Evolutionary conservation across 2,797 vertebrate species (phyloP), one percentile per base, ranked within the genome.

Genomic region (Phrynocephalus vlangalii): DNA sequence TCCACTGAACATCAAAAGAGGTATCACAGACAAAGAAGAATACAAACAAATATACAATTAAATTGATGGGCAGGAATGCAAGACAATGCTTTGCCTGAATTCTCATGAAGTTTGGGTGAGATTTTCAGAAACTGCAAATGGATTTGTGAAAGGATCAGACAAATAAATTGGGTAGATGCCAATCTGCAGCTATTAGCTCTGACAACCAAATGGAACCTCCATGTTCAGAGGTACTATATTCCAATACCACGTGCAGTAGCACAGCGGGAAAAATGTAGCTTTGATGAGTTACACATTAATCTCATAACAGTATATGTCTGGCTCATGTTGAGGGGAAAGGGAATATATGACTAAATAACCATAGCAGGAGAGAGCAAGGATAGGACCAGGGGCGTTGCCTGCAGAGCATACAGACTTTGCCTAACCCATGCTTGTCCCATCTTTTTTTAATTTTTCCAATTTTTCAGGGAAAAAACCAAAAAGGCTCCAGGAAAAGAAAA

Each of bases 41-140:
- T 97, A 97, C 95, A 95, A 95, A 71, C 82, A 30, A 89, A 95
- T 97, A 95, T 96, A 97, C 97, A 88, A 96, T 95, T 90, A 87
- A 63, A 73, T 44, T 20, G 38, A 33, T 20, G 33, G 52, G 26
- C 26, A 5, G 44, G 33, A 44, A 77, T 16, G 48, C 44, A 26
- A 26, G 26, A 11, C 28, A 10, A 6, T 78, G 38, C 26, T 66
- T 33, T 8, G 15, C 26, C 56, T 22, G 11, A 8, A 38, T 73
- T 38, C 22, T 22, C 30, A 10, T 52, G 33, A n/a, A 28, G 48
- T n/a, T 28, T 63, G 44, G 52, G 16, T n/a, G 50, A 50, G 1
- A 22, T 1, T 71, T 56, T 56, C 52, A 56, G 6, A 33, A 71
- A 56, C n/a, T 30, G 71, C 13, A 26, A 38, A 1, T 70, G 76